Conservation (phyloP, 1,140 invertebrate genomes). For the Calliopsis andreniformis region DNA sequence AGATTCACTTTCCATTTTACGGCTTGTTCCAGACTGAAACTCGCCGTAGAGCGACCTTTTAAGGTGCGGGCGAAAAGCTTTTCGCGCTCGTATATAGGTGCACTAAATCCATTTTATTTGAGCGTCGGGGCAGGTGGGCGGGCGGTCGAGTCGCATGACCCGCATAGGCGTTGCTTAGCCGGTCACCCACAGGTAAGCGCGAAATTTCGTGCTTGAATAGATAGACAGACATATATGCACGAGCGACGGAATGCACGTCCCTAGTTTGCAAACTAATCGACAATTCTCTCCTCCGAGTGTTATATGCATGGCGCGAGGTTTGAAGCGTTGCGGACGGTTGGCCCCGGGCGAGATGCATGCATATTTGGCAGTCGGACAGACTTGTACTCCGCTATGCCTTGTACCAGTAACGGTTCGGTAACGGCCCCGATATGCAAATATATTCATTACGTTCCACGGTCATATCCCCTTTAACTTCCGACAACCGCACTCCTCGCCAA, state of each 20-base stretch:
- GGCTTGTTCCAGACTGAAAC: neutral
- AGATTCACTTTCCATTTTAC: neutral
- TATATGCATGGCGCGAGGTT: slow-evolving; percentile 74
- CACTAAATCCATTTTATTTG: slow-evolving; percentile 5
- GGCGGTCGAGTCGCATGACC: neutral
- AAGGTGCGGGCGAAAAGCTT: neutral
- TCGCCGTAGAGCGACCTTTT: neutral
- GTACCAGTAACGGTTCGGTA: slow-evolving; percentile 78
- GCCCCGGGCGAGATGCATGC: slow-evolving; percentile 78
- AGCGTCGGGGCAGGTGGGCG: too few species aligned
- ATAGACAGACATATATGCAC: slow-evolving; percentile 50
- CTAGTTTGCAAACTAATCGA: slow-evolving; percentile 76
- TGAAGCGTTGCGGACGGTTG: slow-evolving; percentile 71
- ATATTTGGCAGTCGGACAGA: slow-evolving; percentile 79
- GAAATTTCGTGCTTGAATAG: slow-evolving; percentile 61
- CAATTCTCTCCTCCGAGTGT: slow-evolving; percentile 74
- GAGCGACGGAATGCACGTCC: slow-evolving; percentile 63
- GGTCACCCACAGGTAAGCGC: slow-evolving; percentile 49
- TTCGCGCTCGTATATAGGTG: neutral
- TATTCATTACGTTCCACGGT: slow-evolving; percentile 78
- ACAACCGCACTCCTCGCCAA: slow-evolving; percentile 48
- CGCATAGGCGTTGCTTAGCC: slow-evolving; percentile 7
- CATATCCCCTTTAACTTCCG: slow-evolving; percentile 67
- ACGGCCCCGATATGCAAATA: slow-evolving; percentile 81
- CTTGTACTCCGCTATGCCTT: slow-evolving; percentile 72